These are phyloP conservation scores for Magallana nippona DNA, from an alignment of 2,888 invertebrate species.

Conservation along the genomic window DNA sequence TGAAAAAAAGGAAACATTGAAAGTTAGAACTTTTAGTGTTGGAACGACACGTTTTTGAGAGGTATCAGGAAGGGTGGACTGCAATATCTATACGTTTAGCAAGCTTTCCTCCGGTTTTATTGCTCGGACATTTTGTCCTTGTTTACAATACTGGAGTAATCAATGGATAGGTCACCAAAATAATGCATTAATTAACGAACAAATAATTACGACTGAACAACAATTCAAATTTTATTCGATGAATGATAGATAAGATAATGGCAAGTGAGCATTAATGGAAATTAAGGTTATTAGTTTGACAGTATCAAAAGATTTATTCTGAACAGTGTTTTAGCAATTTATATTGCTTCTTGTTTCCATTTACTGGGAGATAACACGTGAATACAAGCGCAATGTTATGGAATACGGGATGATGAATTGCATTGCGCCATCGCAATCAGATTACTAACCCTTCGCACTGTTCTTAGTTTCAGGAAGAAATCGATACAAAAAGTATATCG, in stretches of 20 bases:
- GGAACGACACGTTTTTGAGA: too few species aligned
- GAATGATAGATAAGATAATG: not conserved
- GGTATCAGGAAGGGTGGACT: too few species aligned
- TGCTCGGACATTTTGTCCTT: too few species aligned
- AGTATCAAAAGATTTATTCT: not conserved
- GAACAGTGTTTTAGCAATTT: not conserved
- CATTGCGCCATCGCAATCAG: not conserved
- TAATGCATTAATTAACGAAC: not conserved
- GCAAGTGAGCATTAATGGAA: not conserved
- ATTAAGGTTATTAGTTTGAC: conserved; percentile 11
- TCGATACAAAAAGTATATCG: conserved; percentile 40
- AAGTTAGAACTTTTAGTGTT: too few species aligned
- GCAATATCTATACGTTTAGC: too few species aligned
- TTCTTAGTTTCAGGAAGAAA: conserved; percentile 37
- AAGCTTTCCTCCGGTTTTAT: too few species aligned
- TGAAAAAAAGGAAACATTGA: too few species aligned
- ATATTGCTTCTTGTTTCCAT: conserved; percentile 8
- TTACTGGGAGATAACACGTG: conserved; percentile 2
- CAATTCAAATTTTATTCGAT: not conserved
- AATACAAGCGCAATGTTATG: not conserved
- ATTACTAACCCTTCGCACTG: not conserved
- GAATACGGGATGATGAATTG: not conserved
- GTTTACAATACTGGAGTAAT: too few species aligned
- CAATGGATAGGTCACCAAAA: not conserved
- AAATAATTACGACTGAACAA: not conserved